phyloP scores from a whole-genome alignment of 2,888 invertebrate species.

The Leptinotarsa juncta region DNA sequence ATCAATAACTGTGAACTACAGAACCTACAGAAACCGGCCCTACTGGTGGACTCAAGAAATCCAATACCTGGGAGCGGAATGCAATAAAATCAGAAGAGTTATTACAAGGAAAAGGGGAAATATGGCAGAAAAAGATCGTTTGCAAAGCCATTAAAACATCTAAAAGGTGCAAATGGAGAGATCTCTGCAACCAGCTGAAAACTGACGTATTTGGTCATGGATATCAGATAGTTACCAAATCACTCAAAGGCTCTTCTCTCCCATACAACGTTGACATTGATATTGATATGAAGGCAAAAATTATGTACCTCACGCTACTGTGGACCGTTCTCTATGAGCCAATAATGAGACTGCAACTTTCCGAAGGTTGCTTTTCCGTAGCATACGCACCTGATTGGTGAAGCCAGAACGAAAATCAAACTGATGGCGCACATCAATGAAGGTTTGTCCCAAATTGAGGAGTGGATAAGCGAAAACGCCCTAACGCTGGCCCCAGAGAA shows the following conservation, averaged over 20 bases:
- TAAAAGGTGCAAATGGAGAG: not conserved
- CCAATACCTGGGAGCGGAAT: not conserved
- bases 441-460: not conserved
- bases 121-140: not conserved
- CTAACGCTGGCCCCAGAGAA: not conserved
- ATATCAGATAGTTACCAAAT: not conserved
- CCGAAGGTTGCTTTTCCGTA: too few relatives aligned
- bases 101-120: not conserved
- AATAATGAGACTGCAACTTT: too few relatives aligned
- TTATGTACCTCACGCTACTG: not conserved
- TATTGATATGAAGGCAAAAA: not conserved
- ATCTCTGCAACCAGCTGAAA: not conserved
- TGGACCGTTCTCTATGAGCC: too few relatives aligned
- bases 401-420: too few relatives aligned
- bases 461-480: not conserved
- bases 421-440: too few relatives aligned
- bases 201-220: not conserved
- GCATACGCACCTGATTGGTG: too few relatives aligned
- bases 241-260: not conserved
- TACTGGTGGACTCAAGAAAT: not conserved
- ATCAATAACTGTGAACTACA: not conserved
- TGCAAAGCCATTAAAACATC: not conserved
- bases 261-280: not conserved
- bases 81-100: not conserved
- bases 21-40: too few relatives aligned